Conservation (phyloP, 2,888 invertebrate species). For the Acrobeloides nanus region DNA sequence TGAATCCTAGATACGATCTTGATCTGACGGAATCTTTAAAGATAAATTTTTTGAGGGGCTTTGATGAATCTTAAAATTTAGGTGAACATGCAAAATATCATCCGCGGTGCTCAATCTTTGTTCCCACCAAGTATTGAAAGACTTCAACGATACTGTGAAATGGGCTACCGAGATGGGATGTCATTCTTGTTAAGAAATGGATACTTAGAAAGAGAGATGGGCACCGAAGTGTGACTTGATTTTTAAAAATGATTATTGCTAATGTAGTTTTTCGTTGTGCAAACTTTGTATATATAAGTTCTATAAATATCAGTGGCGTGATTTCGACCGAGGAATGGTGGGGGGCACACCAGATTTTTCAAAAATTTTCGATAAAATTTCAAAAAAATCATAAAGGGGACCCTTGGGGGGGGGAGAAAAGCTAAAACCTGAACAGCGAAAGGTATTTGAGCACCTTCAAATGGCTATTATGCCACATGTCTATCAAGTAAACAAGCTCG, state of each 20-base stretch:
- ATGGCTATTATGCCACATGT: too few relatives aligned
- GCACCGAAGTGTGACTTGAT: constrained; percentile 15
- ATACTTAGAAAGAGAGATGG: constrained; percentile 26
- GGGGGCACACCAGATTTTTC: too few relatives aligned
- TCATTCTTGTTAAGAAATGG: constrained; percentile 47
- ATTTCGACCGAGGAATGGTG: too few relatives aligned
- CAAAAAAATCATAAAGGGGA: too few relatives aligned
- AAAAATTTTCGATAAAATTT: too few relatives aligned
- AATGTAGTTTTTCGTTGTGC: not conserved
- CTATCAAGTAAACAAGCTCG: too few relatives aligned
- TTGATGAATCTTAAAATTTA: constrained; percentile 34
- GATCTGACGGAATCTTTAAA: not conserved
- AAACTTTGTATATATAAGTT: too few relatives aligned
- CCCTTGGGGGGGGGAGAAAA: too few relatives aligned
- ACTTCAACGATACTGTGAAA: constrained; percentile 52
- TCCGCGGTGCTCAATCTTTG: constrained; percentile 51
- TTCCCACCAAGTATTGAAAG: constrained; percentile 53
- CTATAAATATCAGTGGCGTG: too few relatives aligned
- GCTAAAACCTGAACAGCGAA: too few relatives aligned
- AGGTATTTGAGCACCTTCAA: too few relatives aligned
- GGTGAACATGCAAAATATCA: constrained; percentile 53
- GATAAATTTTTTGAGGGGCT: constrained; percentile 23
- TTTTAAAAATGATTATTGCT: not conserved
- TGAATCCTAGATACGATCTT: not conserved
- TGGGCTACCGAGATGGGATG: constrained; percentile 54